Evolutionary conservation across 2,113 vertebrate species (phyloP).

Genomic region (Pituophis catenifer): DNA sequence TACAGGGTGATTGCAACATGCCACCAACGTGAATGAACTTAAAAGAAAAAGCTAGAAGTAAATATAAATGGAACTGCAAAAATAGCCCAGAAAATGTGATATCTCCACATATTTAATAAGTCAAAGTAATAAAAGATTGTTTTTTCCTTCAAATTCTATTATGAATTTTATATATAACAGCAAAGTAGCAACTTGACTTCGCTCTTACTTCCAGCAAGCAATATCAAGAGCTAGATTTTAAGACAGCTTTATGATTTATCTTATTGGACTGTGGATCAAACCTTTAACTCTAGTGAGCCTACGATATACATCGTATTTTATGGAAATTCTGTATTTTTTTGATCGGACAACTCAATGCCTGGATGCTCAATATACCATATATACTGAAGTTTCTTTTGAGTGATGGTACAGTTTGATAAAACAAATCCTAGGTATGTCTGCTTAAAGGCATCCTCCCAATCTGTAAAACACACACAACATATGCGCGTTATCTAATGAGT

Average conservation of each 20-base stretch:
- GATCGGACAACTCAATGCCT: constrained; percentile 13
- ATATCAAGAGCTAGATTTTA: constrained; percentile 2
- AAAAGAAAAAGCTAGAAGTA: background rate
- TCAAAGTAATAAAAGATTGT: background rate
- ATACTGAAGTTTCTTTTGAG: constrained; percentile 34
- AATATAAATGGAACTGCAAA: background rate
- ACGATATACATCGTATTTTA: constrained; percentile 16
- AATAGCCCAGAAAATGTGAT: background rate
- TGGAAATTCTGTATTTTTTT: constrained; percentile 9
- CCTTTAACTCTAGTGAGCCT: constrained; percentile 14
- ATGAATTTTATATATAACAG: constrained; percentile 13
- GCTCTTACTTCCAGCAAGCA: background rate
- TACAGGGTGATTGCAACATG: background rate
- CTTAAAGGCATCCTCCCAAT: constrained; percentile 41
- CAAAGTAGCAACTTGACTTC: background rate
- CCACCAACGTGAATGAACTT: background rate
- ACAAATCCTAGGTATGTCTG: background rate
- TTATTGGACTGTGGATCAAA: background rate
- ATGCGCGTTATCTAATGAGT: constrained; percentile 51
- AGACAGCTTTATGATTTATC: constrained; percentile 1
- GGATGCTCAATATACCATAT: constrained; percentile 24
- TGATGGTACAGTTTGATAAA: constrained; percentile 22
- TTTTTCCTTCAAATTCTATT: constrained; percentile 18
- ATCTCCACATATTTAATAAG: background rate
- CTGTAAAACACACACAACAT: constrained; percentile 22